These are phyloP conservation scores for Aphidius gifuensis DNA, from an alignment of 1,140 invertebrate genomes.

Conservation along the genomic window DNA sequence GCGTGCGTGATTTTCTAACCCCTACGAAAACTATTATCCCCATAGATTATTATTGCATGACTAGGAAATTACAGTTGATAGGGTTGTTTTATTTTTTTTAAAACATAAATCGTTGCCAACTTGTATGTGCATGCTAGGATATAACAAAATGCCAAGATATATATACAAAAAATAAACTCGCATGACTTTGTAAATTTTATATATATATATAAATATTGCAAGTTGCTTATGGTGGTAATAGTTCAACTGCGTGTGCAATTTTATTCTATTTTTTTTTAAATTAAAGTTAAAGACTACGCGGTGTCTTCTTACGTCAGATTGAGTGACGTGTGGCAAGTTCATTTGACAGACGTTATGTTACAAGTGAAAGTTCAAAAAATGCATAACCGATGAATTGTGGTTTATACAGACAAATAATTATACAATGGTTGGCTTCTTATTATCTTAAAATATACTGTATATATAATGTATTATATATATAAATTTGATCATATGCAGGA, in stretches of 20 bases:
- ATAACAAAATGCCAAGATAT: background rate
- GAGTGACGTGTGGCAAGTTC: slow-evolving; percentile 51
- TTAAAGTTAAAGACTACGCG: slow-evolving; percentile 32
- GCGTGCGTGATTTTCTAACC: slow-evolving; percentile 24
- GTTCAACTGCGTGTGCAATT: slow-evolving; percentile 9
- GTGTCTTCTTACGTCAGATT: slow-evolving; percentile 54
- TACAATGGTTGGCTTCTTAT: slow-evolving; percentile 25
- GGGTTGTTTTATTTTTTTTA: slow-evolving; percentile 13
- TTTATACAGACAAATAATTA: slow-evolving; percentile 58
- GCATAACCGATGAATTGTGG: slow-evolving; percentile 50
- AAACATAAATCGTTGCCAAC: slow-evolving; percentile 17
- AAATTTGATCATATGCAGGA: slow-evolving; percentile 23
- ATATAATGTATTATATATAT: background rate
- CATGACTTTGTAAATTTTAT: slow-evolving; percentile 49
- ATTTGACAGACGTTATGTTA: slow-evolving; percentile 39
- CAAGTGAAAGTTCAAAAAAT: slow-evolving; percentile 27
- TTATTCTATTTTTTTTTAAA: background rate
- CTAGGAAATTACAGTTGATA: slow-evolving; percentile 43
- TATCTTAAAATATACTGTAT: no score
- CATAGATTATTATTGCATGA: slow-evolving; percentile 52
- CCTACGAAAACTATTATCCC: slow-evolving; percentile 43
- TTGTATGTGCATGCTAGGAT: slow-evolving; percentile 17
- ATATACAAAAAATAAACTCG: slow-evolving; percentile 29
- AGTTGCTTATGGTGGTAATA: slow-evolving; percentile 44
- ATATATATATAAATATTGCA: slow-evolving; percentile 46